Evolutionary conservation across 64 coral and sea anemone species (phyloP).

Genomic region (Actinia equina): DNA sequence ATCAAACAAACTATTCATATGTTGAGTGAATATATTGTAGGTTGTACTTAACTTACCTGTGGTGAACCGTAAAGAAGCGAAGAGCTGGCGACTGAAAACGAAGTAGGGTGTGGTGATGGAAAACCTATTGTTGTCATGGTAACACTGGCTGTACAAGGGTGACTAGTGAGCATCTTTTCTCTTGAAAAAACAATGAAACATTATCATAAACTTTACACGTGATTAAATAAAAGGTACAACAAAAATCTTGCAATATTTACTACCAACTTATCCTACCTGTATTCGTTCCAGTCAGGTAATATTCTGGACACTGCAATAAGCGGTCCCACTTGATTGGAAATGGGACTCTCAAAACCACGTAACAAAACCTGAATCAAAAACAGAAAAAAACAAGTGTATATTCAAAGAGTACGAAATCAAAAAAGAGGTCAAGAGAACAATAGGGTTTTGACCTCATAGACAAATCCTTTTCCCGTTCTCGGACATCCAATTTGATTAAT

Average conservation of each 20-base stretch:
- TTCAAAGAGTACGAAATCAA: too few relatives aligned
- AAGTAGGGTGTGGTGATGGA: slow-evolving; percentile 81
- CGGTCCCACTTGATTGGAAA: slow-evolving; percentile 58
- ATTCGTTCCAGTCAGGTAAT: slow-evolving; percentile 56
- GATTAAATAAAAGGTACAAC: too few relatives aligned
- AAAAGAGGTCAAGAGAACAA: too few relatives aligned
- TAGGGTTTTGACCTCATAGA: too few relatives aligned
- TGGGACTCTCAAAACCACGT: slow-evolving; percentile 36
- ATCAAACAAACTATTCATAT: too few relatives aligned
- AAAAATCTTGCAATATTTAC: too few relatives aligned
- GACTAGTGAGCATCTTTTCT: slow-evolving; percentile 48
- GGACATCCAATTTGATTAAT: too few relatives aligned
- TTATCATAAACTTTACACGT: too few relatives aligned
- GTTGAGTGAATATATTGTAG: too few relatives aligned
- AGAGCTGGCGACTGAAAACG: slow-evolving; percentile 64
- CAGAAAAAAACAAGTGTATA: too few relatives aligned
- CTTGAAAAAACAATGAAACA: slow-evolving; percentile 7
- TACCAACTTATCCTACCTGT: slow-evolving; percentile 85
- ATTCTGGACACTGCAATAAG: slow-evolving; percentile 56
- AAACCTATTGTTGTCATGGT: slow-evolving; percentile 75
- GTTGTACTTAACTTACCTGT: slow-evolving; percentile 29
- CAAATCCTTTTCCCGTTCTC: too few relatives aligned
- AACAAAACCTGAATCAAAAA: slow-evolving; percentile 35
- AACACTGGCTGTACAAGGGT: slow-evolving; percentile 60
- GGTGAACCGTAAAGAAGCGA: slow-evolving; percentile 50